Evolutionary conservation across 2,797 vertebrate species (phyloP), one percentile per base, ranked within the genome.

Genomic region (Melanotaenia pygmaea): DNA sequence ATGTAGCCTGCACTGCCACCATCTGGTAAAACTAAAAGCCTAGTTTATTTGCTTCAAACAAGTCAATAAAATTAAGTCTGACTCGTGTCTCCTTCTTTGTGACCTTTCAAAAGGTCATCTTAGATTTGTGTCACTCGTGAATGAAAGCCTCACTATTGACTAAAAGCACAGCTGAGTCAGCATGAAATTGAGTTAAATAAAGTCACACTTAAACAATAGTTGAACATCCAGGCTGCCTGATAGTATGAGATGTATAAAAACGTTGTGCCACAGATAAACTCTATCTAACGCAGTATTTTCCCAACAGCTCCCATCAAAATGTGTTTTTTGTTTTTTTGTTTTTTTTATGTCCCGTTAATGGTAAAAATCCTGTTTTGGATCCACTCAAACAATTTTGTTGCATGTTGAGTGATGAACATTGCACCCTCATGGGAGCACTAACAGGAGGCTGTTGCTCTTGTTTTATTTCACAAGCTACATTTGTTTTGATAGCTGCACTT

Each of bases 401-500:
- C 20, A 20, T 32, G 50, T 58, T 73, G 57, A 76, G 56, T 74
- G 75, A 86, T 70, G 69, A 84, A 72, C 72, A 50, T 24, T 45
- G 45, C 50, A 57, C 57, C 50, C 77, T 69, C 38, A 13, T 64
- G 78, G 71, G 71, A 74, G 38, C 37, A 43, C 57, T 74, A 78
- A 80, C 61, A 6, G 43, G 58, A 40, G 18, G 62, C 53, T 67
- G 32, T 58, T 66, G 57, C 22, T 59, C 57, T 51, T 60, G 3
- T 35, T 53, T 37, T 76, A 24, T 66, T 63, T 61, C 8, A 28
- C 38, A 32, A 28, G 3, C 5, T 51, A 34, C 63, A 69, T 77
- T 73, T 65, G 30, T 54, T 79, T 73, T 77, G 45, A 79, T 74
- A 71, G 70, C 62, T 28, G 13, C n/a, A 78, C 73, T 80, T 83